phyloP scores from a whole-genome alignment of 1,140 invertebrate species.

The Drosophila lacteicornis region DNA sequence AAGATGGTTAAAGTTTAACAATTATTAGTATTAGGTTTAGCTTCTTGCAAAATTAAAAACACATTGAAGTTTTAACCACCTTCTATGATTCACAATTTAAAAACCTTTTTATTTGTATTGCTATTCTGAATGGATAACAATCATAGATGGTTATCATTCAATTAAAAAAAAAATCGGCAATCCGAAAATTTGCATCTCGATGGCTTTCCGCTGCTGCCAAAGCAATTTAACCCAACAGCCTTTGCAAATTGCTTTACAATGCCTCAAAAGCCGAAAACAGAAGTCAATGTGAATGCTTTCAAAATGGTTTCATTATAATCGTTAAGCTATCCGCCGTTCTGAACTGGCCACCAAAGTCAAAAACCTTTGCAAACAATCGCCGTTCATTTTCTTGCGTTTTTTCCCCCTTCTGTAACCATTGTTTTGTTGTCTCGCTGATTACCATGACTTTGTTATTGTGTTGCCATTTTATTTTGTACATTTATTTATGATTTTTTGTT shows the following conservation, averaged over 20 bases:
- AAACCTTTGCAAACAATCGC: slow-evolving; percentile 55
- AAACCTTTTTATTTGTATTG: no score
- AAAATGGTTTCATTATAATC: slow-evolving; percentile 63
- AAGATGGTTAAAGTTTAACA: not conserved
- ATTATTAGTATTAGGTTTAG: not conserved
- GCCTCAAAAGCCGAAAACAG: slow-evolving; percentile 46
- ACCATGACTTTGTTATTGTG: slow-evolving; percentile 33
- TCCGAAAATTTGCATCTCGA: slow-evolving; percentile 28
- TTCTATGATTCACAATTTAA: slow-evolving; percentile 5
- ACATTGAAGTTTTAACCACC: not conserved
- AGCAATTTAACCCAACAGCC: slow-evolving; percentile 41
- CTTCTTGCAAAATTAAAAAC: not conserved
- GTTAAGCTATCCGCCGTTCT: slow-evolving; percentile 47
- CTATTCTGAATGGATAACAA: slow-evolving; percentile 1
- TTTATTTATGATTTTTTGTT: slow-evolving; percentile 62
- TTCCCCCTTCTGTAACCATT: slow-evolving; percentile 31
- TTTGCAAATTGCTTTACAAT: slow-evolving; percentile 41
- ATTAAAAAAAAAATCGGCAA: slow-evolving; percentile 13
- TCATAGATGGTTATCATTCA: slow-evolving; percentile 15
- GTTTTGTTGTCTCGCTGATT: slow-evolving; percentile 37
- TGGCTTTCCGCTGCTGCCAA: slow-evolving; percentile 14
- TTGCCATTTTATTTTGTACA: slow-evolving; percentile 62
- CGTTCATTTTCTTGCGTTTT: slow-evolving; percentile 35
- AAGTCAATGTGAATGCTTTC: slow-evolving; percentile 60
- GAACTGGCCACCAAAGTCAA: slow-evolving; percentile 46